Evolutionary conservation across 2,797 vertebrate genomes (phyloP).

Genomic region (Onychomys arenicola): DNA sequence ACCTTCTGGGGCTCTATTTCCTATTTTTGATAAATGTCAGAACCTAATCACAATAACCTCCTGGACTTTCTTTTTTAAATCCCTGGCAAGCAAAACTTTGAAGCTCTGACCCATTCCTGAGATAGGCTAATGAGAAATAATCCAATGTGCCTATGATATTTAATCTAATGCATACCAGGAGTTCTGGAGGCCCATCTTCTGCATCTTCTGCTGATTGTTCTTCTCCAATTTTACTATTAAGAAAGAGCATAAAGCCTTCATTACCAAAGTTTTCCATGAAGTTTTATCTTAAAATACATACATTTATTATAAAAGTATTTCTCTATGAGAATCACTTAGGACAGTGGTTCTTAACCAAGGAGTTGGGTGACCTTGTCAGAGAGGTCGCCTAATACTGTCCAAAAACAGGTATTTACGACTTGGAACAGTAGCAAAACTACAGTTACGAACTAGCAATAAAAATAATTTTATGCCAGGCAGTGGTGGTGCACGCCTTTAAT

Average conservation of each 20-base stretch:
- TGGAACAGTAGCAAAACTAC: not conserved
- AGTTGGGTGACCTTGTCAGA: not conserved
- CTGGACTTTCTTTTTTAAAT: conserved; percentile 40
- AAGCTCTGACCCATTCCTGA: conserved; percentile 45
- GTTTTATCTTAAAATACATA: not conserved
- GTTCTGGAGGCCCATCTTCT: conserved; percentile 96
- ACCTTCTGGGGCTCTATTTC: not conserved
- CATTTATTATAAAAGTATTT: not conserved
- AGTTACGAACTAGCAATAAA: not conserved
- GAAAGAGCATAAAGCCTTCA: conserved; percentile 52
- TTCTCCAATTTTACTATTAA: conserved; percentile 96
- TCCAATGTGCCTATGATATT: not conserved
- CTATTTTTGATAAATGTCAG: conserved; percentile 31
- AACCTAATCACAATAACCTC: conserved; percentile 40
- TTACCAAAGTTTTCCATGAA: not conserved
- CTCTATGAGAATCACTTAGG: not conserved
- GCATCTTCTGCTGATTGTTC: conserved; percentile 96
- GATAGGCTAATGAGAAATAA: conserved; percentile 27
- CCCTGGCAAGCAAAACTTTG: conserved; percentile 24
- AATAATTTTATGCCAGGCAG: not conserved
- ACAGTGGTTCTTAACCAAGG: not conserved
- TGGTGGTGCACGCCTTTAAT: too few relatives aligned
- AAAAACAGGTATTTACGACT: not conserved
- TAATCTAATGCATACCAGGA: conserved; percentile 89
- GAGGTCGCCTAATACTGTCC: not conserved